Evolutionary conservation across 2,113 vertebrate species (phyloP).

Genomic region (Pristiophorus japonicus): DNA sequence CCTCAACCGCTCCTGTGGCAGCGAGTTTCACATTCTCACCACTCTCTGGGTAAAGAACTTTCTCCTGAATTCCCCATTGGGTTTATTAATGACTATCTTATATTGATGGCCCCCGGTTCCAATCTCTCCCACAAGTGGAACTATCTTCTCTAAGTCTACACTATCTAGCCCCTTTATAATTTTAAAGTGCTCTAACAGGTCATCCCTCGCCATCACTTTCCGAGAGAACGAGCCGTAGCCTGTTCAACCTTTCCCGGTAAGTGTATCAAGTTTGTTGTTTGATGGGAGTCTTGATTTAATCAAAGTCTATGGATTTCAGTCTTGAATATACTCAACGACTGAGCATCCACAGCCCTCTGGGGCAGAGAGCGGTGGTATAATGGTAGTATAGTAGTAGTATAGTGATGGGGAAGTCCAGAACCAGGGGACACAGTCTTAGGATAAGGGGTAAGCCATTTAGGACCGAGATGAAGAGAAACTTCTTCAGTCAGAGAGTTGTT

Average conservation of each 20-base stretch:
- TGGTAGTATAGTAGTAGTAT: too few relatives aligned
- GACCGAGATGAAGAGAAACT: too few relatives aligned
- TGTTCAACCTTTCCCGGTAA: too few relatives aligned
- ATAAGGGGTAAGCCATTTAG: too few relatives aligned
- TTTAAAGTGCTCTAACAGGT: background rate
- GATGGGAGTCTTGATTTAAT: background rate
- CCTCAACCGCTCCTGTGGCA: background rate
- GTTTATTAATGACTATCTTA: background rate
- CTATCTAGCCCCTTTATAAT: background rate
- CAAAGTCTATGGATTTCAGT: too few relatives aligned
- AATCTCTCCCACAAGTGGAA: background rate
- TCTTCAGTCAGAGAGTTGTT: too few relatives aligned
- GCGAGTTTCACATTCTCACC: background rate
- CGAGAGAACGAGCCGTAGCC: background rate
- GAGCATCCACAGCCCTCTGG: too few relatives aligned
- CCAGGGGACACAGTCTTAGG: too few relatives aligned
- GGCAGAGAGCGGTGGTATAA: too few relatives aligned
- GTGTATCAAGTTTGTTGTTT: background rate
- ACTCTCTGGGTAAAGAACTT: background rate
- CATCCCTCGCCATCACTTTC: background rate
- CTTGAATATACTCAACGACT: too few relatives aligned
- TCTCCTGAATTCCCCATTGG: background rate
- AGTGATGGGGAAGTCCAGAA: too few relatives aligned
- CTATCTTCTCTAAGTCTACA: background rate
- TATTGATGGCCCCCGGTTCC: background rate